Evolutionary conservation across 2,797 vertebrate genomes (phyloP), one percentile per base, ranked within the genome.

Genomic region (Tamandua tetradactyla): DNA sequence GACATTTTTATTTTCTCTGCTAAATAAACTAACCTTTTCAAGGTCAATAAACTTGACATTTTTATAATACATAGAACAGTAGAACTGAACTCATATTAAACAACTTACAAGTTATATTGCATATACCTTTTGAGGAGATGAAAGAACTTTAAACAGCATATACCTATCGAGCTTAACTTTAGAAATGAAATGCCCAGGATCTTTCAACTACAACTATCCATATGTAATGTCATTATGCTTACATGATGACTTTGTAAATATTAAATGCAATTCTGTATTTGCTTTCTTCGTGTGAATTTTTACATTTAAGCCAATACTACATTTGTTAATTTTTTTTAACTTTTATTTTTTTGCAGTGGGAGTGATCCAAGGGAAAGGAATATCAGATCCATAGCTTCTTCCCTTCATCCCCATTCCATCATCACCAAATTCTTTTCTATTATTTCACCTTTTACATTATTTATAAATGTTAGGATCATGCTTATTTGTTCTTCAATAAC

Each of bases 1-100:
- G 69, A 80, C 69, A n/a, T 92, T 95, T 95, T 75, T 83, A 85
- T 96, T 96, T 96, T 95, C 75, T 89, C 78, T 78, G 44, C 74
- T 83, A 91, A 94, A 44, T 89, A 52, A 95, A 94, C 80, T 80
- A 92, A 52, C 66, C 95, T 91, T 86, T 85, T 89, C 17, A 81
- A 57, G 81, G 79, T 94, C 83, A 93, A 78, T 69, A 96, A 71
- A 44, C 91, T 87, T 95, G 88, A 94, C 78, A 93, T 84, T 96
- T 95, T 90, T 87, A 87, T 18, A 23, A 52, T 30, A 32, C 68
- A 76, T 55, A 62, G 23, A 62, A 81, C 44, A 81, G 79, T 93
- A 64, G 82, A 90, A 55, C 75, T 88, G 55, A 95, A 55, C 40
- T 72, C 89, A 82, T 64, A 88, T 89, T 71, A 75, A 85, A 88